Evolutionary conservation across 2,113 vertebrate species (phyloP).

Genomic region (Epinephelus moara): DNA sequence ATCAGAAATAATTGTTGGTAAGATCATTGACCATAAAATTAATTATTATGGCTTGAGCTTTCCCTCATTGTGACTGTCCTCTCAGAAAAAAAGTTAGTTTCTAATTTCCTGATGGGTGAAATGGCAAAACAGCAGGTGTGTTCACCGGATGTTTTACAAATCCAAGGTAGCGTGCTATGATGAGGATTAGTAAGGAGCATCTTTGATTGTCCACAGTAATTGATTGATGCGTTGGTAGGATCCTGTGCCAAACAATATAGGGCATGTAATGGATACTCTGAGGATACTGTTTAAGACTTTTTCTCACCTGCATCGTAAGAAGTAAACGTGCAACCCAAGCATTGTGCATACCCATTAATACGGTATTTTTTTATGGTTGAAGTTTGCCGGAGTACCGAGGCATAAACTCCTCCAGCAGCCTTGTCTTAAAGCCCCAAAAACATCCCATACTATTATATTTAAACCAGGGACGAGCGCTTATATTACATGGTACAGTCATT

Average conservation of each 20-base stretch:
- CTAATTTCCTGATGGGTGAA: conserved; percentile 60
- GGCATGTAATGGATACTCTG: no score
- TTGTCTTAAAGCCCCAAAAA: neutral
- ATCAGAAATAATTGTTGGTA: conserved; percentile 79
- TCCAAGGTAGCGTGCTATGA: neutral
- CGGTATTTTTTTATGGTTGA: neutral
- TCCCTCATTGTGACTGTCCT: conserved; percentile 46
- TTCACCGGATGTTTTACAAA: conserved; percentile 21
- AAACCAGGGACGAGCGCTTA: neutral
- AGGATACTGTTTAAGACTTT: neutral
- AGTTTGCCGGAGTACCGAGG: no score
- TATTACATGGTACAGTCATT: neutral
- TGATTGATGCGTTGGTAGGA: neutral
- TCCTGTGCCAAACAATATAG: neutral
- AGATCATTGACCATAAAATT: conserved; percentile 81
- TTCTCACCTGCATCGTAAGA: neutral
- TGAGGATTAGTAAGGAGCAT: conserved; percentile 7
- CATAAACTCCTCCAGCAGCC: neutral
- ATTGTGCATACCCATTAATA: neutral
- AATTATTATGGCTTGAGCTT: conserved; percentile 74
- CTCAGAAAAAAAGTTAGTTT: conserved; percentile 47
- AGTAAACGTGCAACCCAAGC: no score
- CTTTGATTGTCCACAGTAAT: neutral
- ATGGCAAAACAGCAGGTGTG: conserved; percentile 45
- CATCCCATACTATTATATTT: neutral